Base-by-base conservation (phyloP, 2,797 vertebrate species). In the Sebastes itinus region DNA sequence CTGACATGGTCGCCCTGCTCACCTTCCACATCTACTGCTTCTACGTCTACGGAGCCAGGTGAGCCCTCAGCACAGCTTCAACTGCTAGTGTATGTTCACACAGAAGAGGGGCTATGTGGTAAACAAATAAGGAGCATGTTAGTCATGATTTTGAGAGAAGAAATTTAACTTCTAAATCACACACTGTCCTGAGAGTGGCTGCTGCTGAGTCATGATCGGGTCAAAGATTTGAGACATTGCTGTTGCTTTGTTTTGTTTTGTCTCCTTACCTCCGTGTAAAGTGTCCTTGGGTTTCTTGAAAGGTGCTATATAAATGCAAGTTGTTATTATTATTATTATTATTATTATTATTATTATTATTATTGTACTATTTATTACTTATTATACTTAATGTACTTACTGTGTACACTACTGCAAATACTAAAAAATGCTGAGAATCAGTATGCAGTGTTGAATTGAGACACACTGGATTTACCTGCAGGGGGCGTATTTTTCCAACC, bases 21-120 rank as follows among this genome's bases (percentile, higher is more conserved):
- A 99, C 99, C 75, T 99, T 99, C 93, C 99, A 99, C 92, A 99
- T 99, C 94, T 99, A 99, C 95, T 99, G 99, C 95, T 99, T 99
- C 95, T 99, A 99, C 1, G 99, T 99, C 80, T 99, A 99, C 0
- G 99, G 98, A 23, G 98, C 98, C 93, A 97, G 98, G 98, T 99
- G 82, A 87, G 96, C 2, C 8, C 27, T 23, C 12, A 4, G 8
- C 25, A 3, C 1, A 9, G n/a, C n/a, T 30, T 0, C 58, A 60
- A 16, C 59, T 22, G 25, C 56, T 18, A 9, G 52, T 55, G 5
- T 23, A 0, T 23, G 52, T 12, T 55, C n/a, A 11, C 42, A 46
- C 0, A 46, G 42, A 0, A 46, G 38, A 11, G 52, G 20, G 52
- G 52, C n/a, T n/a, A 11, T 54, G 20, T 23, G 52, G n/a, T 55